Evolutionary conservation across 2,113 vertebrate genomes (phyloP), one percentile per base, ranked within the genome.

Genomic region (Ceyx cyanopectus): DNA sequence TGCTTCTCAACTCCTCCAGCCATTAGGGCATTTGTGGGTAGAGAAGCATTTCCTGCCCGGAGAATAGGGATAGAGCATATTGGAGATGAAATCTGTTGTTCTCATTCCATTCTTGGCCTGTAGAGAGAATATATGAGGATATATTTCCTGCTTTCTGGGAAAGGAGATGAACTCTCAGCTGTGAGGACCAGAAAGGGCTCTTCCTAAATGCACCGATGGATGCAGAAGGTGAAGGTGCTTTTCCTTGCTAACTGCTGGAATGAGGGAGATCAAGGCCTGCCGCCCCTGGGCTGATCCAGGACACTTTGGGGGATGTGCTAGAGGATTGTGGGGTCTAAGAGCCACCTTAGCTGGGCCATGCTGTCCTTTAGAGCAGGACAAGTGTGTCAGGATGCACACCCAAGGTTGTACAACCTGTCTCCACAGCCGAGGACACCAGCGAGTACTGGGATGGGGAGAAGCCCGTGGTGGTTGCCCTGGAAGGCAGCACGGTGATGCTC

Each of bases 371-470:
- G 82, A 24, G 3, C 3, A 54, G 46, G 22, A 14, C 24, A 15
- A 6, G 9, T 5, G 9, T 12, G 45, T 61, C 13, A 34, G 29
- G 43, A 21, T 46, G 37, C 24, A 6, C 1, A 0, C 5, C 32
- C 13, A 10, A 51, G 14, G 27, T 12, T 46, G 34, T 5, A 9
- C 50, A 48, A 40, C 18, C 6, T 51, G 22, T 84, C 50, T 20
- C 65, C 69, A 2, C 89, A 99, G 99, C 98, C 5, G 72, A 96
- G 95, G 96, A 95, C 72, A 94, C 95, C 34, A 84, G 89, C 27
- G 87, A 95, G 9, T 98, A 97, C 95, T 99, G 99, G 99, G 99
- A 99, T 6, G 99, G 99, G 12, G 98, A 99, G n/a, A 99, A 99
- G 94, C 98, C 97, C 1, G 98, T 99, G 95, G 95, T 97, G 1